Conservation (phyloP, 2,113 vertebrate species). For the Labeo catla region DNA sequence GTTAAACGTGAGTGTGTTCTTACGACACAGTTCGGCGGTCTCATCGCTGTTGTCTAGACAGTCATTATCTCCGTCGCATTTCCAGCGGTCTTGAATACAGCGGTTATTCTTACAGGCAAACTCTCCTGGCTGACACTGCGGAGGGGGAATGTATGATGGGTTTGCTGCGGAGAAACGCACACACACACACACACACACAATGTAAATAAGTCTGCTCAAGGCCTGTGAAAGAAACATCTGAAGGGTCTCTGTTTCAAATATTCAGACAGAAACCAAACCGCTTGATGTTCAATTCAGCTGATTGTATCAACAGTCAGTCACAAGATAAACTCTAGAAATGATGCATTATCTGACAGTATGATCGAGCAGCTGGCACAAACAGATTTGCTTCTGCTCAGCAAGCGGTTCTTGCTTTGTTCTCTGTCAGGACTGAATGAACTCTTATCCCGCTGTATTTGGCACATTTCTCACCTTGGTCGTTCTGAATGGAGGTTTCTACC, state of each 20-base stretch:
- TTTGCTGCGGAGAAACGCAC: conserved; percentile 79
- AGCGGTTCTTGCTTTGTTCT: neutral
- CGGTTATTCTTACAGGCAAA: conserved; percentile 98
- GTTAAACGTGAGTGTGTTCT: conserved; percentile 62
- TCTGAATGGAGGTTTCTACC: neutral
- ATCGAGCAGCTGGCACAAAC: neutral
- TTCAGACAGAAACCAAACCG: neutral
- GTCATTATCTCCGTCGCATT: conserved; percentile 96
- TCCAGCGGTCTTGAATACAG: conserved; percentile 98
- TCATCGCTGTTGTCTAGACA: conserved; percentile 98
- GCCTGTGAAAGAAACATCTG: conserved; percentile 1
- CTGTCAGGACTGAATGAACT: neutral
- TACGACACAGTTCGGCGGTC: conserved; percentile 91
- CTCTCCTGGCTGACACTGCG: conserved; percentile 93
- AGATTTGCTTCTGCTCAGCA: neutral
- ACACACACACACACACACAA: conserved; percentile 46
- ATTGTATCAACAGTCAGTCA: conserved; percentile 2
- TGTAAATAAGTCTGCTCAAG: conserved; percentile 12
- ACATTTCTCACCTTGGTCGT: neutral
- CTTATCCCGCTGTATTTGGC: neutral
- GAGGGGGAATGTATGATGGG: conserved; percentile 93
- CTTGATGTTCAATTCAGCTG: neutral
- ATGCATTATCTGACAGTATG: neutral
- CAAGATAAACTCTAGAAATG: neutral
- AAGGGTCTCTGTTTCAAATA: conserved; percentile 1